Percentiles rank a stretch among this genome's conserved stretches.
phyloP scores from a whole-genome alignment of 2,888 invertebrate species.

The Drosophila colorata region DNA sequence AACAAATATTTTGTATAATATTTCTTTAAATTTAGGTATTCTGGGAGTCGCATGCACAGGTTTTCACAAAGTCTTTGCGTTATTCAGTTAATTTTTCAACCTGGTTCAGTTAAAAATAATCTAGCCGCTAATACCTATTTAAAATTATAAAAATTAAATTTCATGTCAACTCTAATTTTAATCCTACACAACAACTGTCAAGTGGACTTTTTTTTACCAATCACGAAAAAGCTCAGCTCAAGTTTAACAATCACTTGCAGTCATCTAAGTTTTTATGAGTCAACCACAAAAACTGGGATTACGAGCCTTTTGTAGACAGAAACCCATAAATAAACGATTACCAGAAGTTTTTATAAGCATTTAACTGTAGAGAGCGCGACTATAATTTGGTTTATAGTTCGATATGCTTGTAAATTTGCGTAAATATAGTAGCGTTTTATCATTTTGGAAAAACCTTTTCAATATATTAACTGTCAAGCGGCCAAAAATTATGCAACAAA shows the following conservation, averaged over 20 bases:
- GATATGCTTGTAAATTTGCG: constrained; percentile 59
- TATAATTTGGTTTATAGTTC: constrained; percentile 51
- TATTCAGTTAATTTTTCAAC: no score
- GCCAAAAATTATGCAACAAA: constrained; percentile 59
- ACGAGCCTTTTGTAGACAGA: constrained; percentile 15
- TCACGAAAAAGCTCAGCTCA: constrained; percentile 24
- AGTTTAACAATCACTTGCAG: constrained; percentile 13
- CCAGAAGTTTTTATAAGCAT: constrained; percentile 36
- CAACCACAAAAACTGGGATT: constrained; percentile 29
- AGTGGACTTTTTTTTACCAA: constrained; percentile 1
- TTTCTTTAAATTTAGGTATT: no score
- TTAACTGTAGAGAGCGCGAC: constrained; percentile 27
- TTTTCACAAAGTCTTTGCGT: no score
- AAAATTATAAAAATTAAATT: background rate
- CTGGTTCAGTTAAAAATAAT: no score
- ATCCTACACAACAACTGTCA: background rate
- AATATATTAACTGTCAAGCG: constrained; percentile 70
- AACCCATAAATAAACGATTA: constrained; percentile 58
- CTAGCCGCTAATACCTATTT: background rate
- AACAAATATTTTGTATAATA: no score
- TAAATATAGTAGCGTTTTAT: constrained; percentile 52
- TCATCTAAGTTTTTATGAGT: constrained; percentile 26
- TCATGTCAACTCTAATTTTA: background rate
- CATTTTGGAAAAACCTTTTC: constrained; percentile 63
- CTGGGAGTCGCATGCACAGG: no score